A percentile compares a stretch with the other conserved stretches of the same genome.
These are phyloP conservation scores for Drosophila sucinea DNA, from an alignment of 1,140 invertebrate genomes.

Conservation along the genomic window DNA sequence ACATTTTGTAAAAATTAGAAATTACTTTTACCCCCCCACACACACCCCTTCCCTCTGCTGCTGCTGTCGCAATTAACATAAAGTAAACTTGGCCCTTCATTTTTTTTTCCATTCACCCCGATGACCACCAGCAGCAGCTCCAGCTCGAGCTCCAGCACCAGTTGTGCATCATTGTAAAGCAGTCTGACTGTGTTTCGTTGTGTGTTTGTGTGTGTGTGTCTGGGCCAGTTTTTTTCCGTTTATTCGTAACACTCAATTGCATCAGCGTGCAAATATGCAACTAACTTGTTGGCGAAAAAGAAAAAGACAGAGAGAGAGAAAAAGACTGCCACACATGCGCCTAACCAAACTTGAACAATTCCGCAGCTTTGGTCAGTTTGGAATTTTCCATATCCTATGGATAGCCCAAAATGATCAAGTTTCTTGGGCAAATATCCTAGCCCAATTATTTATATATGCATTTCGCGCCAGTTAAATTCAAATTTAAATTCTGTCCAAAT, in stretches of 20 bases:
- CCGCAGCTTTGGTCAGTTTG: slow-evolving; percentile 25
- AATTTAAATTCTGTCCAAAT: too few relatives aligned
- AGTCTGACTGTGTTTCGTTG: neutral
- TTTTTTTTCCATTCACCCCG: neutral
- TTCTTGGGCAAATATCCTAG: too few relatives aligned
- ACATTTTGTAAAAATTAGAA: slow-evolving; percentile 2
- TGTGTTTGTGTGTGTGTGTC: neutral
- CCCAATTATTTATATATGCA: too few relatives aligned
- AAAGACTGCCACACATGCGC: slow-evolving; percentile 50
- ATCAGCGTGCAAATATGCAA: slow-evolving; percentile 65
- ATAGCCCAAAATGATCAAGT: too few relatives aligned
- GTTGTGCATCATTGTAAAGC: slow-evolving; percentile 4
- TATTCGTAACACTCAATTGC: slow-evolving; percentile 48
- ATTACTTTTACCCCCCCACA: neutral
- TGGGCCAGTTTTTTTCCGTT: slow-evolving; percentile 12
- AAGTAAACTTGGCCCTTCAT: slow-evolving; percentile 4
- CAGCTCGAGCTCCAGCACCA: neutral
- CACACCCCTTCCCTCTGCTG: too few relatives aligned
- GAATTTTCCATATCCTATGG: neutral
- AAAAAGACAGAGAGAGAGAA: slow-evolving; percentile 9
- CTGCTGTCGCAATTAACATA: neutral
- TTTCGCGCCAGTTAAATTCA: too few relatives aligned
- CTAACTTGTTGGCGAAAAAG: slow-evolving; percentile 14
- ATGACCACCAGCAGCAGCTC: neutral
- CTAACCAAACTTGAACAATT: slow-evolving; percentile 42